phyloP scores from a whole-genome alignment of 2,113 vertebrate species.

The Ceratotherium simum region DNA sequence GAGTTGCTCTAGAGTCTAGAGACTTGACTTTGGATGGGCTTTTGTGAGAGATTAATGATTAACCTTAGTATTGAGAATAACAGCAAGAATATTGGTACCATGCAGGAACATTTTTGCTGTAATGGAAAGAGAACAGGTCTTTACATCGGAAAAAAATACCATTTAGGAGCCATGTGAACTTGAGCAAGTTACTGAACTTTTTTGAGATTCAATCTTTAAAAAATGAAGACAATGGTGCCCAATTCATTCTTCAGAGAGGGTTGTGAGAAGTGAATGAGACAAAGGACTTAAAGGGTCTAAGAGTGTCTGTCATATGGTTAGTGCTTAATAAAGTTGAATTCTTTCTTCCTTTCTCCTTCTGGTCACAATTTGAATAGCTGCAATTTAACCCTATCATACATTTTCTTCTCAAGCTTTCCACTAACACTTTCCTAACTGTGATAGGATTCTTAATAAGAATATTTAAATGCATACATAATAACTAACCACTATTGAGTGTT shows the following conservation, averaged over 20 bases:
- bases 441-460: background rate
- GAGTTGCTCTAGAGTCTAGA: background rate
- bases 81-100: background rate
- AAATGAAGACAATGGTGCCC: background rate
- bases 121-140: slow-evolving; percentile 26
- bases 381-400: background rate
- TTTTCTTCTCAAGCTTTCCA: slow-evolving; percentile 50
- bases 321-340: background rate
- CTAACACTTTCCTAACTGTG: background rate
- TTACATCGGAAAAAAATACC: background rate
- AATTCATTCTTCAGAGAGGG: background rate
- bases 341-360: slow-evolving; percentile 30
- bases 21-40: background rate
- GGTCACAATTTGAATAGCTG: background rate
- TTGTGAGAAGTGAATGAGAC: background rate
- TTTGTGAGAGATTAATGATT: slow-evolving; percentile 45
- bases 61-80: slow-evolving; percentile 22
- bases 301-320: background rate
- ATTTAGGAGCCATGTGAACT: slow-evolving; percentile 29
- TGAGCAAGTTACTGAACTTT: slow-evolving; percentile 40
- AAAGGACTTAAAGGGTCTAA: background rate
- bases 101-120: background rate
- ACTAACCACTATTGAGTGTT: background rate
- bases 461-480: slow-evolving; percentile 10
- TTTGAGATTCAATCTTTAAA: slow-evolving; percentile 50